phyloP scores from a whole-genome alignment of 2,797 vertebrate genomes.

The Distichodus sexfasciatus region DNA sequence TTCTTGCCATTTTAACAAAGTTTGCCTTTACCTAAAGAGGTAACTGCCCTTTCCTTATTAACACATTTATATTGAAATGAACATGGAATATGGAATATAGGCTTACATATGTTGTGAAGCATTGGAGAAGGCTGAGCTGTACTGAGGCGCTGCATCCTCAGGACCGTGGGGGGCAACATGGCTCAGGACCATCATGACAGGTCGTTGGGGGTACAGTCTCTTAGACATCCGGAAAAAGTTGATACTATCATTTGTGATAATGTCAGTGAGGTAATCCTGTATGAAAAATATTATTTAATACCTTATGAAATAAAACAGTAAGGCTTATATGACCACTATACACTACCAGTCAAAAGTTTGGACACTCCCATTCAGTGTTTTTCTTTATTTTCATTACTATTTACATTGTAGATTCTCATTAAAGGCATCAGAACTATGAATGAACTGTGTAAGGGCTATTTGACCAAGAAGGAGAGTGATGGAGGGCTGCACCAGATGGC shows the following conservation, averaged over 20 bases:
- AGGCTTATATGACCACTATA: too few relatives aligned
- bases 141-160: conserved; percentile 94
- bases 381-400: too few relatives aligned
- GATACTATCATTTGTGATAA: conserved; percentile 96
- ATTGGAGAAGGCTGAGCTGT: conserved; percentile 89
- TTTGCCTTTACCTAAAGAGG: too few relatives aligned
- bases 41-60: too few relatives aligned
- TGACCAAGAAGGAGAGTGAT: too few relatives aligned
- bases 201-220: conserved; percentile 92
- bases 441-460: too few relatives aligned
- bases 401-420: too few relatives aligned
- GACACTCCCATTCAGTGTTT: too few relatives aligned
- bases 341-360: too few relatives aligned
- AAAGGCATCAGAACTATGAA: too few relatives aligned
- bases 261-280: conserved; percentile 96
- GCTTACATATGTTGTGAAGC: conserved; percentile 97
- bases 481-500: too few relatives aligned
- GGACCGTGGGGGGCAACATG: conserved; percentile 95
- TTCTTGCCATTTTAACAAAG: too few relatives aligned
- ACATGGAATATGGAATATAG: neutral
- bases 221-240: conserved; percentile 93
- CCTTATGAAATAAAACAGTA: neutral
- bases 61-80: neutral
- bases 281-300: conserved; percentile 9
- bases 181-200: conserved; percentile 93